Percentiles rank a stretch among this genome's conserved stretches.
These are phyloP conservation scores for Crambe crambe DNA, from an alignment of 37 sponge, comb jelly and placozoan species.

Conservation along the genomic window DNA sequence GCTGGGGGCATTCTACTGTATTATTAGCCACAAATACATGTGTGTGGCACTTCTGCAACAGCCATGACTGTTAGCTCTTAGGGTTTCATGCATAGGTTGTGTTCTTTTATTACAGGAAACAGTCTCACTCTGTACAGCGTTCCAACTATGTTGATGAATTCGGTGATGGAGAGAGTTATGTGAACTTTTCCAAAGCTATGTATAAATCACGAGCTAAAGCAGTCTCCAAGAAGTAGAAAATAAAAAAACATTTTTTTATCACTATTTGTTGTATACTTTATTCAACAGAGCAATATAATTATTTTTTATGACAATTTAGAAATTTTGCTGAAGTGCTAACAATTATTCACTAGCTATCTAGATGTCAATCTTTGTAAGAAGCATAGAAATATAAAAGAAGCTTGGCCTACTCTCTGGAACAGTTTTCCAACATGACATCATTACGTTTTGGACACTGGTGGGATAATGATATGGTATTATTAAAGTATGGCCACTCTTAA, in stretches of 20 bases:
- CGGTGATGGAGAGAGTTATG: neutral
- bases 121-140: slow-evolving; percentile 41
- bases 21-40: too few relatives aligned
- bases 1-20: too few relatives aligned
- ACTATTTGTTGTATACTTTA: too few relatives aligned
- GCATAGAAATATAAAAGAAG: too few relatives aligned
- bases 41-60: too few relatives aligned
- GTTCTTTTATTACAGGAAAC: slow-evolving; percentile 10
- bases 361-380: too few relatives aligned
- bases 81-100: neutral
- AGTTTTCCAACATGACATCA: neutral
- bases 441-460: neutral
- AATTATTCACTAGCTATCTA: neutral
- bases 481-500: neutral
- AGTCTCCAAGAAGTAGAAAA: neutral
- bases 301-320: too few relatives aligned
- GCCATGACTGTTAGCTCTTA: too few relatives aligned
- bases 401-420: neutral
- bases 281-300: too few relatives aligned
- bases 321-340: too few relatives aligned
- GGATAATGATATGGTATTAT: neutral
- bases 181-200: neutral
- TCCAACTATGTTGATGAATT: slow-evolving; percentile 36
- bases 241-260: neutral
- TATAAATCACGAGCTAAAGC: neutral